Conservation (phyloP, 2,113 vertebrate species). For the Coreoperca whiteheadi region DNA sequence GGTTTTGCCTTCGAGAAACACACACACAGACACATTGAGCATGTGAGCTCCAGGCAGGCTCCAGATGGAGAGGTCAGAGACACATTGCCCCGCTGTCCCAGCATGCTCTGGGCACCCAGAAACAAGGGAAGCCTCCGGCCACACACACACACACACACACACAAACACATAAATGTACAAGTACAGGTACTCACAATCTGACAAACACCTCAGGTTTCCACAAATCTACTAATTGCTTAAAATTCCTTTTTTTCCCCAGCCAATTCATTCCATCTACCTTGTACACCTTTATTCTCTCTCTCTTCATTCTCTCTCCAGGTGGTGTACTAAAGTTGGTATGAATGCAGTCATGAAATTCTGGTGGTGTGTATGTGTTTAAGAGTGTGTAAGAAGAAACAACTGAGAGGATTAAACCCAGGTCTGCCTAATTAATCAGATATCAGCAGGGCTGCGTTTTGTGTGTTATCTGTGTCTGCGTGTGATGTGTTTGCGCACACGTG, state of each 20-base stretch:
- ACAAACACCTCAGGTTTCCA: constrained; percentile 55
- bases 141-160: constrained; percentile 57
- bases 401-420: constrained; percentile 70
- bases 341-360: constrained; percentile 54
- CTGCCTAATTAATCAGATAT: constrained; percentile 81
- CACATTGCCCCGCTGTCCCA: constrained; percentile 82
- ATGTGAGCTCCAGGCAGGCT: constrained; percentile 72
- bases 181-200: constrained; percentile 27
- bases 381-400: constrained; percentile 56
- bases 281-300: constrained; percentile 56
- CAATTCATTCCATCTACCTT: constrained; percentile 52
- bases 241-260: constrained; percentile 49
- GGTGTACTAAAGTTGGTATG: constrained; percentile 31
- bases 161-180: constrained; percentile 3
- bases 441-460: constrained; percentile 65
- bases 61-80: constrained; percentile 86
- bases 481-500: constrained; percentile 44
- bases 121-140: constrained; percentile 82
- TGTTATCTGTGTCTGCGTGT: constrained; percentile 37
- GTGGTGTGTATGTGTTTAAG: constrained; percentile 47
- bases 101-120: constrained; percentile 80
- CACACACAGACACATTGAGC: constrained; percentile 31
- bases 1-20: constrained; percentile 76
- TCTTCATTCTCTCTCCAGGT: constrained; percentile 50
- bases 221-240: constrained; percentile 73